phyloP scores from a whole-genome alignment of 1,140 invertebrate species.

The Listronotus bonariensis region DNA sequence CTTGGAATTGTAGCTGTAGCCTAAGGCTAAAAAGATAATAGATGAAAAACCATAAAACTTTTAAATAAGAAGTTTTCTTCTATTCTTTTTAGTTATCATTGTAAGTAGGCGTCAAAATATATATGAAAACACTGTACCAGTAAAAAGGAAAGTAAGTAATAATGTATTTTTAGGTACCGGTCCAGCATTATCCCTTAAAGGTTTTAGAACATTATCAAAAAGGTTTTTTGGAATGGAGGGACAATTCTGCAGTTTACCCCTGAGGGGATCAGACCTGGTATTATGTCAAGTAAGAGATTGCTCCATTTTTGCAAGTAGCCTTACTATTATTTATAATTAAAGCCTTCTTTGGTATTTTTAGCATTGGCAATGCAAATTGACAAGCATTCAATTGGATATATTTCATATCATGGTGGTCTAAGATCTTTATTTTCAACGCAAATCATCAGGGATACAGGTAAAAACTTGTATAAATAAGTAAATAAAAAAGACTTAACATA shows the following conservation, averaged over 20 bases:
- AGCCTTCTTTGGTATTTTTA: slow-evolving; percentile 55
- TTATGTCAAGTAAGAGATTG: slow-evolving; percentile 69
- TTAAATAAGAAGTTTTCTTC: no score
- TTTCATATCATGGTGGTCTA: slow-evolving; percentile 78
- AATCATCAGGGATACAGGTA: slow-evolving; percentile 74
- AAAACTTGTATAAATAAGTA: slow-evolving; percentile 42
- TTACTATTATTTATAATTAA: no score
- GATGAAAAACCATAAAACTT: no score
- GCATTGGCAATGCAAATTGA: slow-evolving; percentile 84
- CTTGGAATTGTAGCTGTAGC: no score
- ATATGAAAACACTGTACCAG: no score
- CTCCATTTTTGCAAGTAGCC: no score
- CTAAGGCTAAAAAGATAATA: no score
- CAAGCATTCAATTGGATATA: slow-evolving; percentile 81
- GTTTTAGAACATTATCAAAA: slow-evolving; percentile 71
- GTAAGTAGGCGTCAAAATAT: no score
- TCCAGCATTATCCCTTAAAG: slow-evolving; percentile 72
- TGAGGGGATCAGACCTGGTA: slow-evolving; percentile 70
- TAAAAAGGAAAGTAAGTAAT: no score
- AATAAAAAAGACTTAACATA: no score
- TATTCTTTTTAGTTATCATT: no score
- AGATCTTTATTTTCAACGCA: slow-evolving; percentile 79
- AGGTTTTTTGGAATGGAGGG: slow-evolving; percentile 72
- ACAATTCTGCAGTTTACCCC: slow-evolving; percentile 73
- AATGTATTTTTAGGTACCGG: slow-evolving; percentile 67